Percentiles rank a stretch among this genome's conserved stretches.
Evolutionary conservation across 2,888 invertebrate species (phyloP).

Genomic region (Melieria picta): DNA sequence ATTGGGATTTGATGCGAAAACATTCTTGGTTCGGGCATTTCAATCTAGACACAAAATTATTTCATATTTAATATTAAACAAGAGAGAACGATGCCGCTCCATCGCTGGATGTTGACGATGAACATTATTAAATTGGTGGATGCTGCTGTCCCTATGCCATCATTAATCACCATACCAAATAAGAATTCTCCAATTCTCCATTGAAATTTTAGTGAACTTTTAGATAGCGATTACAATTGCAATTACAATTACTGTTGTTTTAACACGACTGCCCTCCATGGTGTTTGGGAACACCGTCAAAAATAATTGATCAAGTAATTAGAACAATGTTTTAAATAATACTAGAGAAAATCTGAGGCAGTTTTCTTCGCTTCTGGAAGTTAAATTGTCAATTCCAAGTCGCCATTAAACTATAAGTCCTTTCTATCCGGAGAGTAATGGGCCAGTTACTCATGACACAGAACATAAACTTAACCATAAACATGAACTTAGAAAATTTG

Average conservation of each 20-base stretch:
- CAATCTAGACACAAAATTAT: neutral
- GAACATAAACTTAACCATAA: no score
- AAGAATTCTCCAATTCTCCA: slow-evolving; percentile 32
- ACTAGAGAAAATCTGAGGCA: no score
- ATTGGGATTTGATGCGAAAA: neutral
- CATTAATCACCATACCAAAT: slow-evolving; percentile 36
- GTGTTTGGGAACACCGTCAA: no score
- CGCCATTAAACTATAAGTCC: no score
- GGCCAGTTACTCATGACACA: no score
- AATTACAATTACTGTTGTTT: neutral
- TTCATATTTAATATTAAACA: neutral
- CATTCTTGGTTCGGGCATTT: neutral
- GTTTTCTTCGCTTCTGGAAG: no score
- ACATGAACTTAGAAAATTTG: no score
- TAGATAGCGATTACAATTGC: no score
- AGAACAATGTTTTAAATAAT: no score
- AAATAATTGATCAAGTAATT: no score
- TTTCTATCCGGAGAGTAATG: no score
- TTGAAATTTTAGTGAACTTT: slow-evolving; percentile 1
- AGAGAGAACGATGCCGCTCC: neutral
- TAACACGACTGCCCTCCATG: neutral
- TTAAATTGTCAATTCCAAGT: no score
- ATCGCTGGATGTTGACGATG: slow-evolving; percentile 6
- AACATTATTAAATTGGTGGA: slow-evolving; percentile 25
- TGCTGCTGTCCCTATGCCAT: slow-evolving; percentile 16